Conservation (phyloP, 2,113 vertebrate genomes). For the Cettia cetti region DNA sequence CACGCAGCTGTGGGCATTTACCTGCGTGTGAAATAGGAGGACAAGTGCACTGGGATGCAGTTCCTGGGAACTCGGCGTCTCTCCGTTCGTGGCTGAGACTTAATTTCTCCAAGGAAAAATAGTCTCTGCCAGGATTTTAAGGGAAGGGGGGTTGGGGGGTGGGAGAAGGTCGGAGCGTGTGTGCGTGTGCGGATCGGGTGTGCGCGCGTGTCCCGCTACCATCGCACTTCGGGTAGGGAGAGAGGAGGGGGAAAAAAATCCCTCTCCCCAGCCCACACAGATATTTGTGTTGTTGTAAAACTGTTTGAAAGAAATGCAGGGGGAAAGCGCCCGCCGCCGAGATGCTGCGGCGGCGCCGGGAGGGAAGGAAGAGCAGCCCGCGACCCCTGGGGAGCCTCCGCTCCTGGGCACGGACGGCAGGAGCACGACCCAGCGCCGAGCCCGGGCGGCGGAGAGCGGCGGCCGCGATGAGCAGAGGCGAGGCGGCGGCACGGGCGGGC, state of each 20-base stretch:
- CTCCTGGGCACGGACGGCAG: not conserved
- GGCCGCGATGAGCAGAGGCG: not conserved
- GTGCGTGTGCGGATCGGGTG: slow-evolving; percentile 29
- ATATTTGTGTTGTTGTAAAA: slow-evolving; percentile 54
- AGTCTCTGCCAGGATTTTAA: slow-evolving; percentile 13
- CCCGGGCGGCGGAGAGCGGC: not conserved
- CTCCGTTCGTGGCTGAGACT: not conserved
- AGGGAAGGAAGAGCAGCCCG: not conserved
- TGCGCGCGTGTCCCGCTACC: slow-evolving; percentile 35
- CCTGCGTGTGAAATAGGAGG: not conserved
- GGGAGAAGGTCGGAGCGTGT: not conserved
- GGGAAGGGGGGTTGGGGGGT: not conserved
- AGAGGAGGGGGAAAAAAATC: not conserved
- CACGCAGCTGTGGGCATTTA: slow-evolving; percentile 13
- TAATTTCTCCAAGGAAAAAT: not conserved
- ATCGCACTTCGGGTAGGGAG: not conserved
- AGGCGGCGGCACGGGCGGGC: not conserved
- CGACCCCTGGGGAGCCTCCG: not conserved
- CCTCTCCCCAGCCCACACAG: slow-evolving; percentile 55
- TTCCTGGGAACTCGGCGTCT: not conserved
- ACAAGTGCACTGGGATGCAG: not conserved
- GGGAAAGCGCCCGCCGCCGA: not conserved
- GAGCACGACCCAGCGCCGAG: not conserved
- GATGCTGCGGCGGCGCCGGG: not conserved
- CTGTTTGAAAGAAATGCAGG: slow-evolving; percentile 33